A percentile compares a stretch with the other conserved stretches of the same genome.
Conservation (phyloP, 2,797 vertebrate species). For the Halcyon chelicuti region DNA sequence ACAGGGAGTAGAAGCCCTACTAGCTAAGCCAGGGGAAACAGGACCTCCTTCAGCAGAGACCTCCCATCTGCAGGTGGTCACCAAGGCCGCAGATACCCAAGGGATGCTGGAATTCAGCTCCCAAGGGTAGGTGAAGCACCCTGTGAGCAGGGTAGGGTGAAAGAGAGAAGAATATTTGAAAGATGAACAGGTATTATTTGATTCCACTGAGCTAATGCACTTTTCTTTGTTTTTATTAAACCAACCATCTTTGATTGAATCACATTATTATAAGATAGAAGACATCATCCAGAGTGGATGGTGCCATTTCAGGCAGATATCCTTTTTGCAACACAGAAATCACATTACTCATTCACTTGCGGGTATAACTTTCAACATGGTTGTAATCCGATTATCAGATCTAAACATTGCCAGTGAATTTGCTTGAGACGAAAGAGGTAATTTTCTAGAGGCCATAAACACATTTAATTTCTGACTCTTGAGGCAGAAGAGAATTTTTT, state of each 20-base stretch:
- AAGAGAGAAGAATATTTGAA: background rate
- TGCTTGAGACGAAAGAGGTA: slow-evolving; percentile 36
- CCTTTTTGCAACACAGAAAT: background rate
- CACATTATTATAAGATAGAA: background rate
- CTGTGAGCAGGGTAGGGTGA: background rate
- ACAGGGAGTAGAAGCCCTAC: background rate
- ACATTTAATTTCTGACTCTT: slow-evolving; percentile 42
- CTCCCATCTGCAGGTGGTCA: background rate
- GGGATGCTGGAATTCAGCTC: background rate
- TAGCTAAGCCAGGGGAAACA: background rate
- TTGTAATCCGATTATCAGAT: slow-evolving; percentile 41
- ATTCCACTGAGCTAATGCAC: background rate
- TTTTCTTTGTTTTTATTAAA: background rate
- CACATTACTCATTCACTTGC: background rate
- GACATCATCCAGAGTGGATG: background rate
- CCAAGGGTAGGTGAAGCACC: background rate
- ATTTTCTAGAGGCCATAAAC: slow-evolving; percentile 29
- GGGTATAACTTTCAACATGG: background rate
- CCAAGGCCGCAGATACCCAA: background rate
- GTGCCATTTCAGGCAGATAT: background rate
- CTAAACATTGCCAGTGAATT: slow-evolving; percentile 26
- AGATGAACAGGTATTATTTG: background rate
- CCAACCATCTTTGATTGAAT: background rate
- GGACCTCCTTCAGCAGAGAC: background rate
- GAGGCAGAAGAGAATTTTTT: background rate